Percentiles rank a stretch among this genome's conserved stretches.
Conservation (phyloP, 2,888 invertebrate species). For the Sturmia bella region DNA sequence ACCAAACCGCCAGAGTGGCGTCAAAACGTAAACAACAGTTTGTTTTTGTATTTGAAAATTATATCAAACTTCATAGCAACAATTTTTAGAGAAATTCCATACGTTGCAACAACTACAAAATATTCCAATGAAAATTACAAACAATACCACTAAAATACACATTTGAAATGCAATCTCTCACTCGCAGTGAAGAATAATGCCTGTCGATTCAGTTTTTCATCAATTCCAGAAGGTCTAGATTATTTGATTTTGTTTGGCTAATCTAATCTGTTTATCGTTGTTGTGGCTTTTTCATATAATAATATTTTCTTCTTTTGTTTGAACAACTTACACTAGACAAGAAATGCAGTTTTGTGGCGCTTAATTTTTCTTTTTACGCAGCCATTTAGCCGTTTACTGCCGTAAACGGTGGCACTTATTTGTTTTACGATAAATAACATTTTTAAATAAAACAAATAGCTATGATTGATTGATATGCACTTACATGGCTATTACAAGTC, state of each 20-base stretch:
- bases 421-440: constrained; percentile 43
- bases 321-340: constrained; percentile 12
- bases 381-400: neutral
- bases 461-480: neutral
- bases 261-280: constrained; percentile 58
- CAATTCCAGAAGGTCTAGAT: constrained; percentile 15
- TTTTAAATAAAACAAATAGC: neutral
- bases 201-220: neutral
- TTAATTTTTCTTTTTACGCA: constrained; percentile 17
- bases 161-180: constrained; percentile 51
- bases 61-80: constrained; percentile 59
- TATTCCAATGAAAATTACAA: constrained; percentile 24
- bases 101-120: constrained; percentile 4
- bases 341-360: constrained; percentile 47
- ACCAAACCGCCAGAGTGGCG: constrained; percentile 79
- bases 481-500: constrained; percentile 26
- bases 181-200: neutral
- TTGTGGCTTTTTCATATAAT: constrained; percentile 38
- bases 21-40: constrained; percentile 77
- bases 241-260: constrained; percentile 5
- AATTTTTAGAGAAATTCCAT: constrained; percentile 61
- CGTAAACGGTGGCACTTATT: constrained; percentile 50
- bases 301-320: constrained; percentile 51
- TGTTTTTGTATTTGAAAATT: constrained; percentile 35
- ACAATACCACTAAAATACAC: constrained; percentile 27